Evolutionary conservation across 2,888 invertebrate species (phyloP).

Genomic region (Ennomos quercinarius): DNA sequence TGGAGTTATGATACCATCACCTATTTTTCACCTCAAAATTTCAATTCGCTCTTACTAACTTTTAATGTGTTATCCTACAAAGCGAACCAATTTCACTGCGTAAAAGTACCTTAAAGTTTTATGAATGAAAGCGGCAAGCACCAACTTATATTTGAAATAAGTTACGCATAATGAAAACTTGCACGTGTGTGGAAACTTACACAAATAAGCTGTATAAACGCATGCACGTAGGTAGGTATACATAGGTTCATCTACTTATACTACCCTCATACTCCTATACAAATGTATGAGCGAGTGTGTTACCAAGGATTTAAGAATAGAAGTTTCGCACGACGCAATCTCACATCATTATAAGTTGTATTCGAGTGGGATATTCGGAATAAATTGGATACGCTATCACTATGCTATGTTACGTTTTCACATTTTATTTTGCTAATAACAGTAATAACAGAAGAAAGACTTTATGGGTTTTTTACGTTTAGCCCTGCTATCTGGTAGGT

Average conservation of each 20-base stretch:
- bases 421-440: conserved; percentile 13
- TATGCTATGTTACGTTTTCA: conserved; percentile 16
- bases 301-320: conserved; percentile 25
- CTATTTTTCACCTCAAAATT: conserved; percentile 25
- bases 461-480: not conserved
- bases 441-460: conserved; percentile 11
- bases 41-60: conserved; percentile 45
- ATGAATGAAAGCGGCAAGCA: conserved; percentile 43
- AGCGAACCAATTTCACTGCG: conserved; percentile 49
- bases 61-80: conserved; percentile 50
- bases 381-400: conserved; percentile 28
- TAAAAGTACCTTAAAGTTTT: conserved; percentile 48
- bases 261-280: conserved; percentile 11
- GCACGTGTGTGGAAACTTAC: conserved; percentile 27
- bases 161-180: conserved; percentile 38
- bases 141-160: conserved; percentile 45
- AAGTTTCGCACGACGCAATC: conserved; percentile 23
- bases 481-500: too few species aligned
- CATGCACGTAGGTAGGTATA: not conserved
- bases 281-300: conserved; percentile 10
- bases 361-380: conserved; percentile 28
- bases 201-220: conserved; percentile 21
- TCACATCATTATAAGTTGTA: conserved; percentile 29
- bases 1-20: too few species aligned
- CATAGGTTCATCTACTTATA: too few species aligned